These are phyloP conservation scores for Zoanthus gigantus DNA, from an alignment of 92 coral and sea anemone species.

Conservation along the genomic window DNA sequence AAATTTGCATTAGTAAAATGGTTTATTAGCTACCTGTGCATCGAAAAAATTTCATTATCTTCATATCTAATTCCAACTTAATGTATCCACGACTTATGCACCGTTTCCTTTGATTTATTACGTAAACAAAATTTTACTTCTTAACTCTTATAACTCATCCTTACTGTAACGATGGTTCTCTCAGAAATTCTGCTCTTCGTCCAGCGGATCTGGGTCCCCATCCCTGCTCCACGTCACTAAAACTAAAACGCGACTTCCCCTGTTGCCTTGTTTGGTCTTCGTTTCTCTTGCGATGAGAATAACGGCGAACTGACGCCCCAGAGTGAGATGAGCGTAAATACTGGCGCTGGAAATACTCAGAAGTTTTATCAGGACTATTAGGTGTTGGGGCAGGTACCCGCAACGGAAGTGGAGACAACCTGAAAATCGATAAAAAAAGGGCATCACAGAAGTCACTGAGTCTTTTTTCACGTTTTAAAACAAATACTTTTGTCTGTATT, in stretches of 20 bases:
- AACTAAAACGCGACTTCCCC: constrained; percentile 67
- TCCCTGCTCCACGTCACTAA: constrained; percentile 60
- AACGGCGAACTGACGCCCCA: constrained; percentile 40
- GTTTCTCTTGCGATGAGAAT: constrained; percentile 59
- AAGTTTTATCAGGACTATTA: constrained; percentile 80
- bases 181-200: constrained; percentile 37
- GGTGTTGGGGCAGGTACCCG: constrained; percentile 98
- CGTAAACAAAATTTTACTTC: background rate
- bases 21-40: no score
- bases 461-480: background rate
- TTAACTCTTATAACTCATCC: no score
- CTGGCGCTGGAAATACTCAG: constrained; percentile 68
- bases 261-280: constrained; percentile 61
- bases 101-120: no score
- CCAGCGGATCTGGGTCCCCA: constrained; percentile 56
- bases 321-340: constrained; percentile 69
- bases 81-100: no score
- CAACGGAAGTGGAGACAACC: constrained; percentile 85
- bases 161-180: constrained; percentile 15
- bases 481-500: background rate
- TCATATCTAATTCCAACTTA: no score
- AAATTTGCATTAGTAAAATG: no score
- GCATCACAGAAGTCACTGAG: background rate
- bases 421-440: constrained; percentile 1
- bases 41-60: no score